These are phyloP conservation scores for Odontocerum albicorne DNA, from an alignment of 2,888 invertebrate genomes.

Conservation along the genomic window DNA sequence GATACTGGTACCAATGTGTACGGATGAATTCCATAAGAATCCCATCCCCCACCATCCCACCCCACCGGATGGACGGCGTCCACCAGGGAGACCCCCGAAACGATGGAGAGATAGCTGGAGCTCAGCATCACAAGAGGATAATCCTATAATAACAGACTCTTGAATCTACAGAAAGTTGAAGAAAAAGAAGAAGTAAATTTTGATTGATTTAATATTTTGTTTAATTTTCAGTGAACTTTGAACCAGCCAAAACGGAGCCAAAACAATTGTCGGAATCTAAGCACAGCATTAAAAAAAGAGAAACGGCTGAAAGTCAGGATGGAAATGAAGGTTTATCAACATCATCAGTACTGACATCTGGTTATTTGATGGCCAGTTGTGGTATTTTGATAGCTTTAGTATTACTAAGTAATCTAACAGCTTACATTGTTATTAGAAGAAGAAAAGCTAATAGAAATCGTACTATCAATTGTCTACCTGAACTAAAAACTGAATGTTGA, in stretches of 20 bases:
- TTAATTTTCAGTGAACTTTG: constrained; percentile 52
- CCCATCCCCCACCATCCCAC: too few relatives aligned
- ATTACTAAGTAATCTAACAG: constrained; percentile 13
- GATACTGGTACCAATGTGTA: too few relatives aligned
- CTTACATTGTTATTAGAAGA: constrained; percentile 4
- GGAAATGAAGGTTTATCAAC: constrained; percentile 3
- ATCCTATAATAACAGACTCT: too few relatives aligned
- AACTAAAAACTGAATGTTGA: background rate
- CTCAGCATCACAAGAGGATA: too few relatives aligned
- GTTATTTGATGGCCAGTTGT: constrained; percentile 25
- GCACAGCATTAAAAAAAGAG: constrained; percentile 15
- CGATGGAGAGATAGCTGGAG: too few relatives aligned
- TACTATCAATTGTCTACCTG: constrained; percentile 10
- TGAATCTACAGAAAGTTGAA: too few relatives aligned
- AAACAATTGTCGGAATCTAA: too few relatives aligned
- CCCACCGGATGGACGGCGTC: too few relatives aligned
- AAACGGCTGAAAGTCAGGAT: background rate
- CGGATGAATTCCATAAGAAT: too few relatives aligned
- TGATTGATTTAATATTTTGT: too few relatives aligned
- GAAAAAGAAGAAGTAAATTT: too few relatives aligned
- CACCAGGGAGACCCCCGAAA: too few relatives aligned
- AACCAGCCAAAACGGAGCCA: constrained; percentile 47
- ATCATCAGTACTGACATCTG: constrained; percentile 20
- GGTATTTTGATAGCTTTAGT: constrained; percentile 11
- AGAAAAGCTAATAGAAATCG: constrained; percentile 2